Conservation (phyloP, 2,113 vertebrate genomes). For the Prunella himalayana region DNA sequence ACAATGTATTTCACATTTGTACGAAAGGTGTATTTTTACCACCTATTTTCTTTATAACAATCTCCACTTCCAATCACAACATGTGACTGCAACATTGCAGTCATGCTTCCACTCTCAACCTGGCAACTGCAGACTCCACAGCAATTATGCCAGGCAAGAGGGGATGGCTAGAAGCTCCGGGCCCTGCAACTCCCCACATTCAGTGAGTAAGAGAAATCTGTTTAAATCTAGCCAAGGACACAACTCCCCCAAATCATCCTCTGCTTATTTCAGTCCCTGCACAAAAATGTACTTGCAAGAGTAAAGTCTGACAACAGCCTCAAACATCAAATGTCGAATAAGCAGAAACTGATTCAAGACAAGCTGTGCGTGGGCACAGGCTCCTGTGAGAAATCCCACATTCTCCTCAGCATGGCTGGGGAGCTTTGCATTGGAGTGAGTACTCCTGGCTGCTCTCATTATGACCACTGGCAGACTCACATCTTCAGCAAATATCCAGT, state of each 20-base stretch:
- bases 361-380: fast-evolving
- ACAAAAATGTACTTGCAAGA: neutral
- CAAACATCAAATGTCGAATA: neutral
- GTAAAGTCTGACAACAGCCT: neutral
- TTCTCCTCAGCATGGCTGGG: neutral
- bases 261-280: neutral
- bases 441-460: neutral
- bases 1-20: neutral
- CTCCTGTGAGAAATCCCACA: neutral
- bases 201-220: neutral
- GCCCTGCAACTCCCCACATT: neutral
- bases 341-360: neutral
- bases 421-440: neutral
- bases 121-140: neutral
- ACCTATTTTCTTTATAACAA: neutral
- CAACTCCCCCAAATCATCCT: neutral
- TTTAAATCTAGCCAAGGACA: neutral
- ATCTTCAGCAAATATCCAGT: neutral
- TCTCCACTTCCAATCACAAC: neutral
- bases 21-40: neutral
- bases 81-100: neutral
- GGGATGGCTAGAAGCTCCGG: neutral
- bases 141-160: neutral
- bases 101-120: neutral
- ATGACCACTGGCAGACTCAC: fast-evolving